These are phyloP conservation scores for Himalopsyche phryganea DNA, from an alignment of 1,140 invertebrate genomes.

Conservation along the genomic window DNA sequence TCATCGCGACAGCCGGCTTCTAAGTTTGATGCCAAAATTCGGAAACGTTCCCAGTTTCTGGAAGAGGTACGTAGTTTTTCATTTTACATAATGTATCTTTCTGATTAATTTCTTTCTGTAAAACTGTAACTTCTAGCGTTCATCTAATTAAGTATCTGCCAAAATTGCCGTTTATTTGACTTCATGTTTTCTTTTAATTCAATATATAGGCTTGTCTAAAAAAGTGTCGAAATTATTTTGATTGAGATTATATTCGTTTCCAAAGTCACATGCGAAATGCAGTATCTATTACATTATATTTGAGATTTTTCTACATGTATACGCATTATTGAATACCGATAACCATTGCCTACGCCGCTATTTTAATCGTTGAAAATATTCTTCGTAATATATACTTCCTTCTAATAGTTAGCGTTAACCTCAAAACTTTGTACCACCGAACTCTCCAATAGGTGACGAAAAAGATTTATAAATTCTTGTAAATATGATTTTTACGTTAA, in stretches of 20 bases:
- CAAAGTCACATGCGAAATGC: no score
- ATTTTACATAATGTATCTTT: constrained; percentile 19
- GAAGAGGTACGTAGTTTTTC: constrained; percentile 45
- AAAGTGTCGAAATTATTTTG: not conserved
- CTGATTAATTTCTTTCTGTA: constrained; percentile 2
- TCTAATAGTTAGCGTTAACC: no score
- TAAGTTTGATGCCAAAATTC: constrained; percentile 46
- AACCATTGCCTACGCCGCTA: no score
- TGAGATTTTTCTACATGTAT: no score
- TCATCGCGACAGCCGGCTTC: constrained; percentile 47
- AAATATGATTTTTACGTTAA: no score
- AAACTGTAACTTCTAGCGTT: not conserved
- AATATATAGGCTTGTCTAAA: not conserved
- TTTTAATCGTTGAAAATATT: no score
- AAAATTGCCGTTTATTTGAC: not conserved
- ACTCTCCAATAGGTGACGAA: no score
- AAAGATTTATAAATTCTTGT: no score
- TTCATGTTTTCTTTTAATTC: not conserved
- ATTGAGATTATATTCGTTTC: not conserved
- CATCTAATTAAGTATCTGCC: not conserved
- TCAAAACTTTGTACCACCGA: no score
- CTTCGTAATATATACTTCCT: no score
- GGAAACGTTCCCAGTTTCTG: constrained; percentile 45
- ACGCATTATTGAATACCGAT: no score
- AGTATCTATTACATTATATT: no score